Evolutionary conservation across 2,888 invertebrate genomes (phyloP).

Genomic region (Platypus cylindrus): DNA sequence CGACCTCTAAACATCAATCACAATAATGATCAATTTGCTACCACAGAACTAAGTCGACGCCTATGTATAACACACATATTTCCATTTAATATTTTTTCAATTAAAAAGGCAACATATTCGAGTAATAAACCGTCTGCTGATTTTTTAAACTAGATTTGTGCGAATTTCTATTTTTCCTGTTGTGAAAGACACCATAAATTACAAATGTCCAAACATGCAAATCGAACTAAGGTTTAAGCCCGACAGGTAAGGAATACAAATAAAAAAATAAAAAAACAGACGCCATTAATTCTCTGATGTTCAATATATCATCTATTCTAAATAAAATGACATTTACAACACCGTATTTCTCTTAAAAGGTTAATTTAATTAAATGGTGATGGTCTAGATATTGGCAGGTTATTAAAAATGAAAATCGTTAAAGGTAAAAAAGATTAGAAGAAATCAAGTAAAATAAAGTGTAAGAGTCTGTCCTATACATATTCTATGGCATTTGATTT

Average conservation of each 20-base stretch:
- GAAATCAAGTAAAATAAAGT: too few species aligned
- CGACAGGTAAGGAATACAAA: too few species aligned
- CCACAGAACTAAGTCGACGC: too few species aligned
- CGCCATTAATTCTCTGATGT: slow-evolving; percentile 11
- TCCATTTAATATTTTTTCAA: too few species aligned
- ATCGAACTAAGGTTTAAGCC: slow-evolving; percentile 9
- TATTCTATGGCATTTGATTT: too few species aligned
- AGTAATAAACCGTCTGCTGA: slow-evolving; percentile 1
- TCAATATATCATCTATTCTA: slow-evolving; percentile 15
- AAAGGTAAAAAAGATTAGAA: slow-evolving; percentile 10
- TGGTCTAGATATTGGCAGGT: slow-evolving; percentile 16
- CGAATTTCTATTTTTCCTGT: slow-evolving; percentile 2
- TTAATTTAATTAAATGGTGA: slow-evolving; percentile 16
- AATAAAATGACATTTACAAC: slow-evolving; percentile 16
- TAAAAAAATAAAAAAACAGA: too few species aligned
- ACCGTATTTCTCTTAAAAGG: slow-evolving; percentile 12
- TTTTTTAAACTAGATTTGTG: slow-evolving; percentile 5
- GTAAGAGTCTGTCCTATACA: too few species aligned
- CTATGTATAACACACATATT: too few species aligned
- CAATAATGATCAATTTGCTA: too few species aligned
- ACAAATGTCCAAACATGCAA: slow-evolving; percentile 11
- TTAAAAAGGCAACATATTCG: too few species aligned
- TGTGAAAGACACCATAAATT: slow-evolving; percentile 8
- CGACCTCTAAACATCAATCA: too few species aligned
- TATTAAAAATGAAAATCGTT: slow-evolving; percentile 10